Percentiles rank a stretch among this genome's conserved stretches.
phyloP scores from a whole-genome alignment of 1,140 invertebrate species.

The Cherax quadricarinatus region DNA sequence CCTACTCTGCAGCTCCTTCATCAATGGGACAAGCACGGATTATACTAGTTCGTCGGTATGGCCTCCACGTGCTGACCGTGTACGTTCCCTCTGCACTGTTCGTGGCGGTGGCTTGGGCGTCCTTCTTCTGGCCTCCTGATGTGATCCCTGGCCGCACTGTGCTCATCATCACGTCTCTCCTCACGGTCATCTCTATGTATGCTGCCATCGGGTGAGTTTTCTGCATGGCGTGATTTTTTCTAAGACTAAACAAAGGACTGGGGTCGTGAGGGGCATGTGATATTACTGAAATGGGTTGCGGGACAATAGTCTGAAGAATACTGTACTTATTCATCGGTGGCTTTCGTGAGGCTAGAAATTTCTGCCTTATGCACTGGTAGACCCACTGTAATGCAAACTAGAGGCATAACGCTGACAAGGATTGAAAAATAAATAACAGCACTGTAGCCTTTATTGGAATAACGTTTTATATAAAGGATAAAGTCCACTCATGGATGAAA shows the following conservation, averaged over 20 bases:
- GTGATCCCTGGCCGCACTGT: slow-evolving; percentile 73
- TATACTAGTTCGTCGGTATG: slow-evolving; percentile 8
- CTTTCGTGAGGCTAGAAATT: too few relatives aligned
- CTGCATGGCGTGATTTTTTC: too few relatives aligned
- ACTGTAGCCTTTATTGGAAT: too few relatives aligned
- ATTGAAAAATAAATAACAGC: too few relatives aligned
- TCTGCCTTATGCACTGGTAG: too few relatives aligned
- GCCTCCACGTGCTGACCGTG: slow-evolving; percentile 72
- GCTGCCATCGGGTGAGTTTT: slow-evolving; percentile 71
- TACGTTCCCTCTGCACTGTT: slow-evolving; percentile 83
- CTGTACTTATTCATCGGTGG: too few relatives aligned
- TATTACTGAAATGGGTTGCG: background rate
- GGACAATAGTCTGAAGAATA: too few relatives aligned
- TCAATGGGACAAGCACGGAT: background rate
- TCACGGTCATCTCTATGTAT: slow-evolving; percentile 74
- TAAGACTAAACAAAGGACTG: background rate
- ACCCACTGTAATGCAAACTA: too few relatives aligned
- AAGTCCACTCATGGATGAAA: too few relatives aligned
- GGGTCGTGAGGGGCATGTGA: background rate
- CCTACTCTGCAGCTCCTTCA: background rate
- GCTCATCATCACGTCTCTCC: slow-evolving; percentile 73
- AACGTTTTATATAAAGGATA: too few relatives aligned
- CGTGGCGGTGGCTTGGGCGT: slow-evolving; percentile 76
- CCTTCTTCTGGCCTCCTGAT: slow-evolving; percentile 73
- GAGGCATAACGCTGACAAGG: too few relatives aligned